phyloP scores from a whole-genome alignment of 2,888 invertebrate genomes.

The Sicus ferrugineus region DNA sequence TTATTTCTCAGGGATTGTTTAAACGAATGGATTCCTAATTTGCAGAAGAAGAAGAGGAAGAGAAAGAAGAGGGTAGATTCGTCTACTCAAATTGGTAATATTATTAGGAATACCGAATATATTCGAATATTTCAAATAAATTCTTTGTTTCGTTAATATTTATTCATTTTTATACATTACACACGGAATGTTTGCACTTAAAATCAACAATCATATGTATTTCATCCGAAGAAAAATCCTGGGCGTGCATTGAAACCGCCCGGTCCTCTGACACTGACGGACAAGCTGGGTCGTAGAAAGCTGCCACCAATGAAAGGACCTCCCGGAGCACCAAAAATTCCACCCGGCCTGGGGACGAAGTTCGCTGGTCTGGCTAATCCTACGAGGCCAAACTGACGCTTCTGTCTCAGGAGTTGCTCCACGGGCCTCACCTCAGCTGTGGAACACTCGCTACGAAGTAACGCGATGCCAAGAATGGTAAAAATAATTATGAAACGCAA shows the following conservation, averaged over 20 bases:
- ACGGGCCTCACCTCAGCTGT: background rate
- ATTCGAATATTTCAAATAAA: background rate
- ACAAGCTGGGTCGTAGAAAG: slow-evolving; percentile 25
- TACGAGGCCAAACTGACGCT: slow-evolving; percentile 17
- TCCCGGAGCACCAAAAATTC: background rate
- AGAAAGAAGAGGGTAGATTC: too few species aligned
- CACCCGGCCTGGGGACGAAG: background rate
- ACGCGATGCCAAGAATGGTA: background rate
- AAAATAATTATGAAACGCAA: background rate
- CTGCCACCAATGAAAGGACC: slow-evolving; percentile 14
- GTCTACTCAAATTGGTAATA: background rate
- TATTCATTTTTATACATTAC: background rate
- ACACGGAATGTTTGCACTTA: background rate
- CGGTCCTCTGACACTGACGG: background rate
- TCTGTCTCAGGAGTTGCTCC: slow-evolving; percentile 1
- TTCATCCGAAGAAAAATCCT: slow-evolving; percentile 10
- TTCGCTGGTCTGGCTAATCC: slow-evolving; percentile 5
- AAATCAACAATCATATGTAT: too few species aligned
- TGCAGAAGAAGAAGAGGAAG: background rate
- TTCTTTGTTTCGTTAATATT: background rate
- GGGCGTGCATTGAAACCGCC: slow-evolving; percentile 4
- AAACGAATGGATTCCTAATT: background rate
- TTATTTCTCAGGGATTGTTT: background rate
- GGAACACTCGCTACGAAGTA: background rate
- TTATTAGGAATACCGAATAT: background rate